These are phyloP conservation scores for Desoria tigrina DNA, from an alignment of 2,888 invertebrate species.

Conservation along the genomic window DNA sequence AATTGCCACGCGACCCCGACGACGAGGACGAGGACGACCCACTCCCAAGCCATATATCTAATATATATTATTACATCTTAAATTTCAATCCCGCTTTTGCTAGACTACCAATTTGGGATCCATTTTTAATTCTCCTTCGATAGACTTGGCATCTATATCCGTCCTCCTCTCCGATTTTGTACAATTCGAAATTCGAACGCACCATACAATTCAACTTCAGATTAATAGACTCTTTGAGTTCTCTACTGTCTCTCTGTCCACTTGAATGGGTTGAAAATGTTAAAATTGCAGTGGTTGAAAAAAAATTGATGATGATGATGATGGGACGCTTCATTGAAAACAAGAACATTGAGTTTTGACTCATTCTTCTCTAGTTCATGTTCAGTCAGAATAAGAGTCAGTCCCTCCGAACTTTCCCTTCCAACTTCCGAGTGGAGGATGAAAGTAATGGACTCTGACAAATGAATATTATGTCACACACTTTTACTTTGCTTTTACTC, in stretches of 20 bases:
- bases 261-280: too few relatives aligned
- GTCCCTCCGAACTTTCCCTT: slow-evolving; percentile 2
- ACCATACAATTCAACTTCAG: too few relatives aligned
- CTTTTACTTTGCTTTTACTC: slow-evolving; percentile 27
- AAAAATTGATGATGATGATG: background rate
- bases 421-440: slow-evolving; percentile 19
- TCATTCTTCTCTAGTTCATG: too few relatives aligned
- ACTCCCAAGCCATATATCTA: slow-evolving; percentile 17
- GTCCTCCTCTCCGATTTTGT: background rate
- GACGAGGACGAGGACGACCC: too few relatives aligned
- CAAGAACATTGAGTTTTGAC: background rate
- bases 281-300: too few relatives aligned
- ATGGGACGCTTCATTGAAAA: slow-evolving; percentile 2
- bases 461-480: slow-evolving; percentile 47
- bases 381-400: background rate
- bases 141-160: slow-evolving; percentile 5
- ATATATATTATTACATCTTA: too few relatives aligned
- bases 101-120: slow-evolving; percentile 16
- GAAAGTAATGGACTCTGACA: slow-evolving; percentile 53
- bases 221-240: background rate
- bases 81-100: too few relatives aligned
- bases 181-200: too few relatives aligned
- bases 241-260: background rate
- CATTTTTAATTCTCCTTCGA: slow-evolving; percentile 26
- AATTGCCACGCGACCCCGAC: slow-evolving; percentile 52